These are phyloP conservation scores for Sturnira hondurensis DNA, from an alignment of 2,113 vertebrate genomes.

Conservation along the genomic window DNA sequence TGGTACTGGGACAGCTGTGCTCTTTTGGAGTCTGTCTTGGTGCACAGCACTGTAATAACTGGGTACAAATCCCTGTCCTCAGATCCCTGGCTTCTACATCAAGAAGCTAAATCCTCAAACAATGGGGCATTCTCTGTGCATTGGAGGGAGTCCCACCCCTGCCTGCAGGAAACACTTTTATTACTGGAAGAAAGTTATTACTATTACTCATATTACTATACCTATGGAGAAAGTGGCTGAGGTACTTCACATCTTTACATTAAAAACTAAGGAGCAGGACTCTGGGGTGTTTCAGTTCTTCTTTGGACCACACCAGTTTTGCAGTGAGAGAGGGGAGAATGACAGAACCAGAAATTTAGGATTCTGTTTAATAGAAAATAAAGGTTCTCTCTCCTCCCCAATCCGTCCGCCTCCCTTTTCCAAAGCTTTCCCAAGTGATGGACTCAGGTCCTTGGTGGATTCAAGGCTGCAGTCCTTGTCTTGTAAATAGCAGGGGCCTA, in stretches of 20 bases:
- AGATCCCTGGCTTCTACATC: background rate
- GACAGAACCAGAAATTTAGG: background rate
- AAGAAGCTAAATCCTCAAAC: background rate
- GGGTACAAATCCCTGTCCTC: background rate
- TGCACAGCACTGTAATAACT: background rate
- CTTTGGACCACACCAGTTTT: background rate
- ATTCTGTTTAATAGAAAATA: background rate
- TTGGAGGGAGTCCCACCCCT: background rate
- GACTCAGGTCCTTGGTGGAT: background rate
- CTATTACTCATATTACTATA: background rate
- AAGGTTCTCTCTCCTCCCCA: background rate
- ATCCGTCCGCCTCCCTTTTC: background rate
- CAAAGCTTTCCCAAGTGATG: background rate
- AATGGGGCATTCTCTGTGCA: fast-evolving
- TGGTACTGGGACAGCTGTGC: background rate
- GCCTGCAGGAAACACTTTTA: background rate
- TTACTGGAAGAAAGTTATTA: background rate
- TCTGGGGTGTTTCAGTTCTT: background rate
- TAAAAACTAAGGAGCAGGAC: background rate
- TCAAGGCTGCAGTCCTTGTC: no score
- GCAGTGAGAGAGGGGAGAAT: background rate
- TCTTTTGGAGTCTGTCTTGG: background rate
- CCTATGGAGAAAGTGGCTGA: background rate
- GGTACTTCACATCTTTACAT: background rate
- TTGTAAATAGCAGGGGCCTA: background rate